A percentile compares a stretch with the other conserved stretches of the same genome.
Conservation (phyloP, 2,888 invertebrate species). For the Serrognathus titanus region DNA sequence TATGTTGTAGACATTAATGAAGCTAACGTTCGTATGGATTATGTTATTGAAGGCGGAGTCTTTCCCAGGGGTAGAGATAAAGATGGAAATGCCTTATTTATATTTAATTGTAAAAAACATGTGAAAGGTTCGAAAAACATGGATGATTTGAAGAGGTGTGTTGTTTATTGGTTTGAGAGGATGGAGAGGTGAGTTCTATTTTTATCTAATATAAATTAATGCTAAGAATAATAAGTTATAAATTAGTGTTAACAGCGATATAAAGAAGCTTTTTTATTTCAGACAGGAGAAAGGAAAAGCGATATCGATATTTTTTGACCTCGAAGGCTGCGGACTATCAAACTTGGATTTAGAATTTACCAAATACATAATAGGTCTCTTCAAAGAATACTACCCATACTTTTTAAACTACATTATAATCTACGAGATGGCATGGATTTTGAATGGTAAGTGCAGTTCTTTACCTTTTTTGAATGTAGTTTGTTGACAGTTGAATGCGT, state of each 20-base stretch:
- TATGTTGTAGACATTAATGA: constrained; percentile 63
- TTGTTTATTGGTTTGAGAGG: constrained; percentile 84
- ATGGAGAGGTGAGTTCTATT: constrained; percentile 58
- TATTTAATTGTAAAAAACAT: constrained; percentile 79
- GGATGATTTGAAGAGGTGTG: constrained; percentile 71
- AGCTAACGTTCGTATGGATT: constrained; percentile 64
- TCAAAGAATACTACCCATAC: constrained; percentile 85
- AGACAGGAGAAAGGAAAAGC: constrained; percentile 71
- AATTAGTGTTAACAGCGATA: too few relatives aligned
- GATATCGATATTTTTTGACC: constrained; percentile 86
- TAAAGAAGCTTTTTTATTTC: constrained; percentile 27
- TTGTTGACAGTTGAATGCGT: neutral
- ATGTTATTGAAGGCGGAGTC: constrained; percentile 72
- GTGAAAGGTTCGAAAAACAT: constrained; percentile 73
- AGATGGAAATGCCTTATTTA: constrained; percentile 73
- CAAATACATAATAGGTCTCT: constrained; percentile 79
- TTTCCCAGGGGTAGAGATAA: constrained; percentile 76
- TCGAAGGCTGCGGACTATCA: constrained; percentile 79
- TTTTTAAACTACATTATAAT: constrained; percentile 86
- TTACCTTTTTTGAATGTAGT: neutral
- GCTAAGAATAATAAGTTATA: too few relatives aligned
- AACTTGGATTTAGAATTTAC: constrained; percentile 92
- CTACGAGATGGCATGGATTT: constrained; percentile 91
- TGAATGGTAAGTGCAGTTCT: constrained; percentile 62
- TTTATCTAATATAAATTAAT: neutral